Evolutionary conservation across 2,797 vertebrate genomes (phyloP).

Genomic region (Syndactyla subalaris): DNA sequence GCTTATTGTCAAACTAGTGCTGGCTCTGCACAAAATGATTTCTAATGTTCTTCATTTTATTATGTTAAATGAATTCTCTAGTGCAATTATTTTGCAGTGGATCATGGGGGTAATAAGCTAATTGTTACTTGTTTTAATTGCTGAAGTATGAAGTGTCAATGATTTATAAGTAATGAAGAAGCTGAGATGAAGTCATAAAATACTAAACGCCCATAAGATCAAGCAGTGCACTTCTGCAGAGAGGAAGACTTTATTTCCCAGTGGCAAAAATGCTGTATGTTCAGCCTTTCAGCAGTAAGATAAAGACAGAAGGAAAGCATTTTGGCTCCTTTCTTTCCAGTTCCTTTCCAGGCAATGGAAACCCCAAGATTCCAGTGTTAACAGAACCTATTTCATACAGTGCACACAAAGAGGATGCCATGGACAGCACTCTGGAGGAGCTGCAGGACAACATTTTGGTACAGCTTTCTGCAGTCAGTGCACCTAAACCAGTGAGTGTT

Average conservation of each 20-base stretch:
- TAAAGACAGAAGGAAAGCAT: neutral
- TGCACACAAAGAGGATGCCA: neutral
- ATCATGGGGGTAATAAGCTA: slow-evolving; percentile 69
- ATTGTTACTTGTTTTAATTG: slow-evolving; percentile 73
- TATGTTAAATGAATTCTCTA: slow-evolving; percentile 61
- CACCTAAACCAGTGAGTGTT: neutral
- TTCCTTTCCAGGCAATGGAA: neutral
- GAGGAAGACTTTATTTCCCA: slow-evolving; percentile 6
- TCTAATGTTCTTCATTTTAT: slow-evolving; percentile 69
- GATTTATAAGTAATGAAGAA: slow-evolving; percentile 66
- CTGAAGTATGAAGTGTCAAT: slow-evolving; percentile 61
- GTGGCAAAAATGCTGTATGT: neutral
- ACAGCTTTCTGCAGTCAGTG: neutral
- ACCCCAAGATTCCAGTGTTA: neutral
- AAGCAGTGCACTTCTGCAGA: neutral
- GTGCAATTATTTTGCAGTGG: slow-evolving; percentile 56
- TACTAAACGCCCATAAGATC: neutral
- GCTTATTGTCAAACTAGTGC: slow-evolving; percentile 67
- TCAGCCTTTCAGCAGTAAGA: neutral
- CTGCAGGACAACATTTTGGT: neutral
- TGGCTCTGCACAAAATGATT: slow-evolving; percentile 67
- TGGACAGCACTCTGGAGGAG: neutral
- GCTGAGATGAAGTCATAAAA: slow-evolving; percentile 52
- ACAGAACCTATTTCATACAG: neutral
- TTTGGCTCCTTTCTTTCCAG: neutral